Conservation (phyloP, 2,113 vertebrate species). For the Psettodes erumei region DNA sequence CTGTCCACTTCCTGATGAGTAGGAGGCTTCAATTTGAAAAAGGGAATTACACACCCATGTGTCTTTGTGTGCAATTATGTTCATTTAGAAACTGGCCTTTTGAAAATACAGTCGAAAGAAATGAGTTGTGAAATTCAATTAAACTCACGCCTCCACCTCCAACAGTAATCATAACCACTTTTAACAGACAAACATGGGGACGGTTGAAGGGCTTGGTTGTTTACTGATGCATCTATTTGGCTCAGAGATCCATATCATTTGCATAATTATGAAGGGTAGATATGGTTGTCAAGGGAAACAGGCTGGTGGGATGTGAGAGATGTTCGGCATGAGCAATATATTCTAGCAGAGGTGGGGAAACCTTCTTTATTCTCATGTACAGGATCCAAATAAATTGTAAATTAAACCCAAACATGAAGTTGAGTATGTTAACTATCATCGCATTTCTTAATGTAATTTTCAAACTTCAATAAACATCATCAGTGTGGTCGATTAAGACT, state of each 20-base stretch:
- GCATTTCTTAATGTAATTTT: constrained; percentile 31
- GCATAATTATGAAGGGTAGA: constrained; percentile 67
- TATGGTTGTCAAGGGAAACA: constrained; percentile 69
- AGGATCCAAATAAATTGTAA: constrained; percentile 24
- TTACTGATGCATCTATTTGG: constrained; percentile 59
- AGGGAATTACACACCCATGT: constrained; percentile 1
- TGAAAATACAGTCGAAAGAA: constrained; percentile 56
- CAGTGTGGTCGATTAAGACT: constrained; percentile 15
- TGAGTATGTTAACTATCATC: constrained; percentile 19
- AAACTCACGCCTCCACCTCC: constrained; percentile 51
- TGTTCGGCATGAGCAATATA: constrained; percentile 2
- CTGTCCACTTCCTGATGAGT: constrained; percentile 29
- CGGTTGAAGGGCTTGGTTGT: constrained; percentile 55
- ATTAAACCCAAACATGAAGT: constrained; percentile 15
- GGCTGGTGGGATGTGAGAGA: constrained; percentile 37
- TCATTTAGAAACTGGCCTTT: constrained; percentile 68
- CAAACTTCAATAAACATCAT: constrained; percentile 1
- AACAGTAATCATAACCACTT: constrained; percentile 56
- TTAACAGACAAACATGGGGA: constrained; percentile 33
- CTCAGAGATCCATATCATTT: constrained; percentile 64
- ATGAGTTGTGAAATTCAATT: constrained; percentile 72
- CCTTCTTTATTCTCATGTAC: constrained; percentile 11
- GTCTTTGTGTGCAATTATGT: constrained; percentile 12
- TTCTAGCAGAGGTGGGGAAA: constrained; percentile 4
- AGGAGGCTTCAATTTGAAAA: constrained; percentile 28